Percentiles rank a stretch among this genome's conserved stretches.
phyloP scores from a whole-genome alignment of 2,797 vertebrate species.

The Vespertilio murinus region DNA sequence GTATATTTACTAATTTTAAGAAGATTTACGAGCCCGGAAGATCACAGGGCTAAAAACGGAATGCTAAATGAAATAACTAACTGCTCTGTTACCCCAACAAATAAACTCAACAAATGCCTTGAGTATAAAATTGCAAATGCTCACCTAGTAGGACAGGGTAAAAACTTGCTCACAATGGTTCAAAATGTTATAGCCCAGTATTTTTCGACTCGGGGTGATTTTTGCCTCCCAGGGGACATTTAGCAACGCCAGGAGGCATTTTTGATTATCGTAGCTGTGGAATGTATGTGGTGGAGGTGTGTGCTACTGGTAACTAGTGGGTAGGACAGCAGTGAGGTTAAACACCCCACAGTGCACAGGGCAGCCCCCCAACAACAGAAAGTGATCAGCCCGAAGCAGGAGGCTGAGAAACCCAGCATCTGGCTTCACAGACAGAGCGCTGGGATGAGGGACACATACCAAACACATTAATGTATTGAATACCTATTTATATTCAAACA shows the following conservation, averaged over 20 bases:
- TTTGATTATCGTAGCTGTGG: background rate
- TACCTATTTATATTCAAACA: background rate
- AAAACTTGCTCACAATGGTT: background rate
- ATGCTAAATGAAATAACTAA: background rate
- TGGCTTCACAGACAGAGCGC: background rate
- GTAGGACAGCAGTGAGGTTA: background rate
- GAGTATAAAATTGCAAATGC: background rate
- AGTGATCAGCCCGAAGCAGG: background rate
- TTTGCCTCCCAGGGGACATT: background rate
- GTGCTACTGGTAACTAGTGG: background rate
- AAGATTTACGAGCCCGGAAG: background rate
- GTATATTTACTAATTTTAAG: background rate
- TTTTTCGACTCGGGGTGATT: background rate
- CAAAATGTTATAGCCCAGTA: background rate
- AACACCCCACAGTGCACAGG: background rate
- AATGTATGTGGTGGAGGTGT: background rate
- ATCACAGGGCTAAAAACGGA: background rate
- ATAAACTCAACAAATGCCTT: background rate
- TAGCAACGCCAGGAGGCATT: background rate
- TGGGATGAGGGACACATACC: background rate
- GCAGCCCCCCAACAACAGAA: background rate
- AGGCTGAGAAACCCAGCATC: background rate
- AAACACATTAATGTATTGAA: background rate
- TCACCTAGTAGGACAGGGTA: background rate
- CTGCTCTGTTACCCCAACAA: background rate